These are phyloP conservation scores for Champsocephalus gunnari DNA, from an alignment of 2,797 vertebrate genomes.

Conservation along the genomic window DNA sequence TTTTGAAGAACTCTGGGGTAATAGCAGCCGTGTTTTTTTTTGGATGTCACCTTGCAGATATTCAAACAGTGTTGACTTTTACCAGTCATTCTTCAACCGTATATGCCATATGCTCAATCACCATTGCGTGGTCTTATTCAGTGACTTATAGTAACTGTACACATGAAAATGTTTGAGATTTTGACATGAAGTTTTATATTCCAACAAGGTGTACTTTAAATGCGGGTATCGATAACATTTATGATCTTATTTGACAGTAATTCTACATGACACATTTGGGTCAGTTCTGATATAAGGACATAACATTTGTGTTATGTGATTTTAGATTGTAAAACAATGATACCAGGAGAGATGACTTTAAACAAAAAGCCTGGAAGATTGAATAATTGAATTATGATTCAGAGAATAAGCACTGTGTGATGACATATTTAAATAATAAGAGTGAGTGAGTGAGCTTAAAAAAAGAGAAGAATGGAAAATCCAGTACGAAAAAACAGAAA, in stretches of 20 bases:
- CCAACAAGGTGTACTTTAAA: background rate
- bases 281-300: background rate
- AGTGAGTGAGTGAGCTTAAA: conserved; percentile 24
- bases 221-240: too few relatives aligned
- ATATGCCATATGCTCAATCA: too few relatives aligned
- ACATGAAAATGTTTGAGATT: too few relatives aligned
- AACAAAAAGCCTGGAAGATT: background rate
- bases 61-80: too few relatives aligned
- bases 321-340: background rate
- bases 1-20: too few relatives aligned
- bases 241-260: background rate
- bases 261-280: background rate
- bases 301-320: background rate
- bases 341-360: background rate
- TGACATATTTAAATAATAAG: too few relatives aligned
- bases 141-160: too few relatives aligned
- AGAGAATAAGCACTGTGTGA: background rate
- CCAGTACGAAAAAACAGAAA: conserved; percentile 2
- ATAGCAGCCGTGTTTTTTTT: too few relatives aligned
- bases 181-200: too few relatives aligned
- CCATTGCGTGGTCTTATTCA: too few relatives aligned
- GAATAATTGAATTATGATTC: conserved; percentile 16
- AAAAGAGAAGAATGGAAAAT: background rate
- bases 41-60: too few relatives aligned
- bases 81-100: too few relatives aligned